Percentiles rank a stretch among this genome's conserved stretches.
Evolutionary conservation across 2,797 vertebrate species (phyloP).

Genomic region (Sebastes vulpes): DNA sequence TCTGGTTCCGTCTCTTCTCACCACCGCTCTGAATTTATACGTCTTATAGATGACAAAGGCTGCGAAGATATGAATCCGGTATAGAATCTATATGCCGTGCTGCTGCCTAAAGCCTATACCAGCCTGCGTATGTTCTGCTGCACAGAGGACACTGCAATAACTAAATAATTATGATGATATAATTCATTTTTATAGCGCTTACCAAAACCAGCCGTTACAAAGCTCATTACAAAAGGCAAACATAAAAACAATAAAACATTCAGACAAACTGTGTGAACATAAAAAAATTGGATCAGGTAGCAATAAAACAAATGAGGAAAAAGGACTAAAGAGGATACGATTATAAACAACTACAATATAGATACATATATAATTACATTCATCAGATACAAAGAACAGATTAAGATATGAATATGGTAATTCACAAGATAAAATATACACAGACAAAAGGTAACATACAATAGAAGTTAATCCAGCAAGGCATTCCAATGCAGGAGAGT

Average conservation of each 20-base stretch:
- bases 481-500: neutral
- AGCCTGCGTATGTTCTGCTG: neutral
- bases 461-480: neutral
- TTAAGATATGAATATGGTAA: neutral
- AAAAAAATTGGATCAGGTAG: neutral
- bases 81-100: neutral
- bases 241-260: neutral
- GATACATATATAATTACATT: neutral
- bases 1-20: neutral
- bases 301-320: neutral
- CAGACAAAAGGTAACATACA: neutral
- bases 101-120: neutral
- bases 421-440: neutral
- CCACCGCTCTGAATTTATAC: neutral
- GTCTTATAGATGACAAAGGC: slow-evolving; percentile 10
- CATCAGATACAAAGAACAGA: neutral
- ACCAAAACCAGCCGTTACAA: slow-evolving; percentile 1
- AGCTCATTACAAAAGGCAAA: slow-evolving; percentile 1
- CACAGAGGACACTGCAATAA: neutral
- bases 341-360: neutral
- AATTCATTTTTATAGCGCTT: slow-evolving; percentile 1
- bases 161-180: neutral
- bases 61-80: slow-evolving; percentile 4
- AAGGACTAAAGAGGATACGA: neutral
- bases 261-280: neutral